Percentiles rank a stretch among this genome's conserved stretches.
Evolutionary conservation across 2,888 invertebrate species (phyloP).

Genomic region (Lottia gigantea): DNA sequence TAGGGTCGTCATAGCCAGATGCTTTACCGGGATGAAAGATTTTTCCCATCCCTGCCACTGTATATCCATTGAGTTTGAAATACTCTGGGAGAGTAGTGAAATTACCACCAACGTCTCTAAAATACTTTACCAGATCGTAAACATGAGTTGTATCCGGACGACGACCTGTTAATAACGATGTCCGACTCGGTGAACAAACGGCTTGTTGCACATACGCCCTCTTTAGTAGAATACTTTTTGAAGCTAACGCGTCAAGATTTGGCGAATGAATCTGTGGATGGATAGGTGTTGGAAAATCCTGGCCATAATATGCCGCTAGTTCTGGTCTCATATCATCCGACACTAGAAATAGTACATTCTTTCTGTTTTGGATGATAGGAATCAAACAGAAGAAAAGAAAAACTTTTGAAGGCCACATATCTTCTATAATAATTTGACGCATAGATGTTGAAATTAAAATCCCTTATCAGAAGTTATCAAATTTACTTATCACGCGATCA

Average conservation of each 20-base stretch:
- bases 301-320: slow-evolving; percentile 20
- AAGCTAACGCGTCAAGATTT: slow-evolving; percentile 27
- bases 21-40: slow-evolving; percentile 25
- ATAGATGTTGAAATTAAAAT: no score
- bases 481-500: no score
- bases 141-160: slow-evolving; percentile 40
- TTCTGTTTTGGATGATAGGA: background rate
- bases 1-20: slow-evolving; percentile 8
- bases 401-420: no score
- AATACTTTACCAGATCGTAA: slow-evolving; percentile 34
- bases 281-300: slow-evolving; percentile 16
- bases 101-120: slow-evolving; percentile 31
- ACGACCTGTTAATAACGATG: slow-evolving; percentile 31
- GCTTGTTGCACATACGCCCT: slow-evolving; percentile 30
- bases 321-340: slow-evolving; percentile 35
- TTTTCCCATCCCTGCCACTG: slow-evolving; percentile 33
- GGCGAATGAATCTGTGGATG: slow-evolving; percentile 31
- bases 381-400: no score
- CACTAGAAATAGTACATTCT: slow-evolving; percentile 34
- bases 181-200: slow-evolving; percentile 27
- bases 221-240: slow-evolving; percentile 28
- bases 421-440: no score
- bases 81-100: slow-evolving; percentile 40
- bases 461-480: no score
- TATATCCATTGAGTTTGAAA: slow-evolving; percentile 37